Base-by-base conservation (phyloP, 2,797 vertebrate species). In the Periophthalmus magnuspinnatus region DNA sequence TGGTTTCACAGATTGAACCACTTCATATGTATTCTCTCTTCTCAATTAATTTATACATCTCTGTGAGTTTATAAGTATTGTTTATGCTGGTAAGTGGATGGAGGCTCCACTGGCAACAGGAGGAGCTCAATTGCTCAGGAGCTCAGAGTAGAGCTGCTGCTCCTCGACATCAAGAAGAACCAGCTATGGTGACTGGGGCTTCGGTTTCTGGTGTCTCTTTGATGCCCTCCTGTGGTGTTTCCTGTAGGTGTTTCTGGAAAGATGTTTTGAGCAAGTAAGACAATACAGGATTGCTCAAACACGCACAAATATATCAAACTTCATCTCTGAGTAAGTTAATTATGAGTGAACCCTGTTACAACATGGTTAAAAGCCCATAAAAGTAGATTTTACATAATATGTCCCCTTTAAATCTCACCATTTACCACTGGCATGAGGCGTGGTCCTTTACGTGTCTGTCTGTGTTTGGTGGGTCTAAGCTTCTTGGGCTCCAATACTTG, bases 401-500 rank as follows among this genome's bases (percentile, higher is more conserved):
- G 10, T 41, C 38, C 38, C 38, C 38, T 13, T 45, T 45, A 19
- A 28, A 45, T 33, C 63, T 65, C 17, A 33, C 6, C 38, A 63
- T 38, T 47, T 3, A 63, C 38, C 61, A 47, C 38, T 63, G 61
- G 38, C 59, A 48, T 28, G 38, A 47, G 38, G 61, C 22, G 14
- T 6, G 33, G 16, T 52, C 38, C n/a, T 70, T 61, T 56, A 9
- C 34, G 5, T 58, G n/a, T 66, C 48, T 68, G 63, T 28, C 0
- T 38, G 1, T 45, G 33, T 60, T 34, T n/a, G 33, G 58, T 33
- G 56, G 58, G 58, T 13, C 3, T 45, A 45, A 13, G 36, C 67
- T 59, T 21, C 32, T 56, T 24, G 66, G 41, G 28, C 47, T 38
- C 34, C 62, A 17, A 74, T 70, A 57, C 55, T 47, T 54, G 9